A percentile compares a stretch with the other conserved stretches of the same genome.
Evolutionary conservation across 2,113 vertebrate species (phyloP).

Genomic region (Corapipo altera): DNA sequence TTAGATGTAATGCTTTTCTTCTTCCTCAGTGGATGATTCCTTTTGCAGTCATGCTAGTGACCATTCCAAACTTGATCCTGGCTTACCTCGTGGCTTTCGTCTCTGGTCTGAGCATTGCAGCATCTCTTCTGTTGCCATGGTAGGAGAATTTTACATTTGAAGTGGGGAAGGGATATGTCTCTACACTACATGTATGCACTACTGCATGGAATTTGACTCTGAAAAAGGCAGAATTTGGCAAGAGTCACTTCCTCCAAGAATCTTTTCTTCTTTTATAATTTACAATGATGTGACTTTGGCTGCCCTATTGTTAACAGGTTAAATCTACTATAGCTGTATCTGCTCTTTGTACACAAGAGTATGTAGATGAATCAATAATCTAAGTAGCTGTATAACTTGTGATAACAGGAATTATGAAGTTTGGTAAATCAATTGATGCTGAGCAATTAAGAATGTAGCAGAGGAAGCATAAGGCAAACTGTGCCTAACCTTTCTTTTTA

Average conservation of each 20-base stretch:
- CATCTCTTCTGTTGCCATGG: constrained; percentile 93
- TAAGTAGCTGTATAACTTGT: background rate
- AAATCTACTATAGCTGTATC: background rate
- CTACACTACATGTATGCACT: background rate
- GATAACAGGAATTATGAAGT: background rate
- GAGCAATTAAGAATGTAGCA: background rate
- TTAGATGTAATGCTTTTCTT: background rate
- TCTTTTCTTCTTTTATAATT: background rate
- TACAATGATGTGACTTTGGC: background rate
- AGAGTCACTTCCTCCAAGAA: background rate
- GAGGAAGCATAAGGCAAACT: background rate
- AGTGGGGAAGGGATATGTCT: background rate
- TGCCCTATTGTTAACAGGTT: background rate
- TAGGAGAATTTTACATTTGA: constrained; percentile 63
- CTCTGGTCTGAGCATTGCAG: constrained; percentile 92
- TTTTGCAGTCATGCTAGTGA: constrained; percentile 87
- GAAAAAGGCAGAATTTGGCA: background rate
- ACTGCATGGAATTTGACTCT: background rate
- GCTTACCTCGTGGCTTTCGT: constrained; percentile 87
- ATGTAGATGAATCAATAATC: background rate
- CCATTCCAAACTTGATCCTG: constrained; percentile 84
- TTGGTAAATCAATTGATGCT: background rate
- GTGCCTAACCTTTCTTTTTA: background rate
- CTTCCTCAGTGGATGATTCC: constrained; percentile 90
- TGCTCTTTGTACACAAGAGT: background rate